Evolutionary conservation across 2,113 vertebrate genomes (phyloP).

Genomic region (Amblyornis subalaris): DNA sequence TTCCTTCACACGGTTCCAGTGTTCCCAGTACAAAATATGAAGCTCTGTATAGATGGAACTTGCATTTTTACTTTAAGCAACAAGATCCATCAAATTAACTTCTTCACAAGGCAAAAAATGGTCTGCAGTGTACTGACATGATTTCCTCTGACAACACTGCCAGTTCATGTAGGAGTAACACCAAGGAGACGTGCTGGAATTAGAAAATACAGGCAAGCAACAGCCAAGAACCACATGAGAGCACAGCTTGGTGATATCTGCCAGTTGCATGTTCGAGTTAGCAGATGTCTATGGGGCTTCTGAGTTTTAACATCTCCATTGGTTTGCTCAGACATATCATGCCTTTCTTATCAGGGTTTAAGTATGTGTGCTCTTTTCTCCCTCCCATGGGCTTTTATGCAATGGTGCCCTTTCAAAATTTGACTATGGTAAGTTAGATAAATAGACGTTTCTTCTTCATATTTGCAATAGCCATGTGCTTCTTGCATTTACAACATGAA

Average conservation of each 20-base stretch:
- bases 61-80: not conserved
- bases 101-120: constrained; percentile 18
- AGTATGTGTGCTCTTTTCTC: not conserved
- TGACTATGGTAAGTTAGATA: not conserved
- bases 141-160: constrained; percentile 58
- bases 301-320: constrained; percentile 3
- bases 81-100: constrained; percentile 5
- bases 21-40: not conserved
- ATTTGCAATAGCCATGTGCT: not conserved
- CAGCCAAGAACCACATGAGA: constrained; percentile 12
- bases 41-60: not conserved
- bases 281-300: not conserved
- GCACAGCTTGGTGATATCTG: not conserved
- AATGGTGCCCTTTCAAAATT: constrained; percentile 29
- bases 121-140: constrained; percentile 25
- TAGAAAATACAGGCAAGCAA: constrained; percentile 43
- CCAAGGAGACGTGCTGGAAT: constrained; percentile 25
- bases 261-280: not conserved
- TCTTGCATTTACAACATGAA: not conserved
- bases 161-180: constrained; percentile 54
- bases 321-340: not conserved
- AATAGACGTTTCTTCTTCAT: not conserved
- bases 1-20: not conserved
- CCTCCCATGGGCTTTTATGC: not conserved
- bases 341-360: not conserved